Conservation (phyloP, 1,140 invertebrate genomes). For the Frieseomelitta varia region DNA sequence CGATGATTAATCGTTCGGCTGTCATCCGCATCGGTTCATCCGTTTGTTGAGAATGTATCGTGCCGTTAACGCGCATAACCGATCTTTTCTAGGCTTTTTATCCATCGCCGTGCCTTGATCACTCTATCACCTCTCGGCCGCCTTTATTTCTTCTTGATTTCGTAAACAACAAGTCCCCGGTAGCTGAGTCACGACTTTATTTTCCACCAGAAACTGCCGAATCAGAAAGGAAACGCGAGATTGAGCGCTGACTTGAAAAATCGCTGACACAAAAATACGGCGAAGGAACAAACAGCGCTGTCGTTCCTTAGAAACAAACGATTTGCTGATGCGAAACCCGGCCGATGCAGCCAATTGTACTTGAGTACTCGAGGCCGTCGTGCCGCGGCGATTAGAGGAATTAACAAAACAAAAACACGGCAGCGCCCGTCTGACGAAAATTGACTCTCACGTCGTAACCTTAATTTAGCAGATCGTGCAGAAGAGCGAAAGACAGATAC, state of each 20-base stretch:
- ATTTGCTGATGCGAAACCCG: no score
- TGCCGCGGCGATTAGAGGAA: neutral
- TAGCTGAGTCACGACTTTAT: neutral
- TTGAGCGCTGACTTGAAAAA: neutral
- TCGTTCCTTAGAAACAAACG: no score
- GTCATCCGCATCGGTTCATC: constrained; percentile 60
- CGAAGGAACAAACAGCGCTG: neutral
- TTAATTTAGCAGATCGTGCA: neutral
- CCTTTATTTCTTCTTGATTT: neutral
- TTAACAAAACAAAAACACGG: neutral
- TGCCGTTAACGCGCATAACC: constrained; percentile 40
- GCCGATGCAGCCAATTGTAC: neutral
- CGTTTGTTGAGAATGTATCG: constrained; percentile 49
- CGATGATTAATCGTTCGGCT: constrained; percentile 69
- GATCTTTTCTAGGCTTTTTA: constrained; percentile 52
- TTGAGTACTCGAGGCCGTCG: neutral
- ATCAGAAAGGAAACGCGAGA: neutral
- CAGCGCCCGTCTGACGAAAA: neutral
- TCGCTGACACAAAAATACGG: neutral
- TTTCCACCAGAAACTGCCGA: neutral
- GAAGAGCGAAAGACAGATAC: constrained; percentile 52
- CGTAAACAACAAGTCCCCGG: no score
- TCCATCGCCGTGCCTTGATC: neutral
- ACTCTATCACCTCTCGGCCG: neutral
- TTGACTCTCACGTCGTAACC: neutral